Base-by-base conservation (phyloP, 2,888 invertebrate genomes). In the Cephus nigrinus region DNA sequence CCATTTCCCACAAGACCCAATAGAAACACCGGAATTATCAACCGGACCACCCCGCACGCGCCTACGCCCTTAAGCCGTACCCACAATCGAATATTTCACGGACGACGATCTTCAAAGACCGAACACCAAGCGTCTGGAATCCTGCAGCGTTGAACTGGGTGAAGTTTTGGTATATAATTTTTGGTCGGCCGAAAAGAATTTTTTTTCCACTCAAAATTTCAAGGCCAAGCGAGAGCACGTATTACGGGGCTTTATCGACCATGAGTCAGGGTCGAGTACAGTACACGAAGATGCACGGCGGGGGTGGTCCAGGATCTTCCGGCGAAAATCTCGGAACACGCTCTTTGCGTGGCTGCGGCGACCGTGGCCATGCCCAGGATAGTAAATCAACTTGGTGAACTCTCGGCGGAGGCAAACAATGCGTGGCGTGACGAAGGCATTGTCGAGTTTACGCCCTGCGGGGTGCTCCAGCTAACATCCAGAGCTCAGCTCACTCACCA, bases 381-480 rank as follows among this genome's bases (percentile, higher is more conserved):
- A 83, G 88, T 89, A 89, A 89, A 89, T 89, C 89, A 89, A 88
- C 69, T 74, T 35, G 82, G 84, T 84, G 86, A 88, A 88, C 88
- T 88, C 88, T 86, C 86, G 85, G 85, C 84, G 82, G 83, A 84
- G 86, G 85, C 90, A 89, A 90, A 90, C 90, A 90, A 90, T 90
- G 88, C 89, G 84, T 83, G 87, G 86, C 89, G 89, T 90, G 90
- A 90, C 89, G 89, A 89, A 88, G 89, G 89, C 88, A 89, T 90
- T 90, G 90, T 90, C 88, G 88, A 88, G 89, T 90, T 90, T 89
- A 90, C 90, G 89, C 90, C 90, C 89, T 84, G 86, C 88, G 84
- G 89, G 87, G 85, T 86, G 86, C 84, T 85, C 83, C 81, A 78
- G 80, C 87, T 83, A 85, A 87, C 87, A 87, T 87, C 84, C 84